Conservation (phyloP, 2,888 invertebrate genomes). For the Muschampia plurimacula region DNA sequence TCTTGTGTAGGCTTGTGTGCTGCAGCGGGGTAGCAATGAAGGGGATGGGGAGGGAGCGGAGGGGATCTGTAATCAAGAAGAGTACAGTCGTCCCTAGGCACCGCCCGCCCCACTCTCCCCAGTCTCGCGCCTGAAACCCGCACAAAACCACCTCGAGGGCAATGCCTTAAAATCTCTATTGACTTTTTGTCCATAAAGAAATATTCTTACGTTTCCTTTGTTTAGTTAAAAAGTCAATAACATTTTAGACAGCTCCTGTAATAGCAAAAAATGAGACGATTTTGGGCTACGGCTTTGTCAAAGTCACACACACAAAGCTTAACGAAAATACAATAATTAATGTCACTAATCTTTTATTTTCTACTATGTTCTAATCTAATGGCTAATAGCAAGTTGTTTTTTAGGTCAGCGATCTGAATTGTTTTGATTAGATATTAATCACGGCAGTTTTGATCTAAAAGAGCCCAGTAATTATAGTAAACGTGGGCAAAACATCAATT, state of each 20-base stretch:
- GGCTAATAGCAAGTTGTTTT: too few relatives aligned
- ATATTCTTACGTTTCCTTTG: constrained; percentile 76
- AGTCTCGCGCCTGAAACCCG: constrained; percentile 57
- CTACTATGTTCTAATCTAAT: too few relatives aligned
- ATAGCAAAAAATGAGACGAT: constrained; percentile 40
- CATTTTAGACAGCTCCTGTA: constrained; percentile 49
- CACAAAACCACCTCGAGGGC: constrained; percentile 72
- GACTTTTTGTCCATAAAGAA: constrained; percentile 77
- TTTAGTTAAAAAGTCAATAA: constrained; percentile 72
- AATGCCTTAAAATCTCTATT: constrained; percentile 83
- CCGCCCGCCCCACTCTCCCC: constrained; percentile 50
- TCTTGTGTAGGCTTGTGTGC: constrained; percentile 73
- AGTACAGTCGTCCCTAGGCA: constrained; percentile 83
- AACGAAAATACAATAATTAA: background rate
- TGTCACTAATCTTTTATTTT: background rate
- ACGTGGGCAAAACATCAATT: too few relatives aligned
- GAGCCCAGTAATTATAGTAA: too few relatives aligned
- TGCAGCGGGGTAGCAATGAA: constrained; percentile 57
- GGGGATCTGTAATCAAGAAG: constrained; percentile 84
- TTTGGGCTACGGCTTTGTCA: constrained; percentile 12
- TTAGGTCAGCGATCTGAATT: too few relatives aligned
- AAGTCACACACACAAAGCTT: background rate
- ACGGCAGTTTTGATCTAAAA: too few relatives aligned
- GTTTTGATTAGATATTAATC: too few relatives aligned
- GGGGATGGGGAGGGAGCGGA: constrained; percentile 55